phyloP scores from a whole-genome alignment of 2,888 invertebrate genomes.

The Muschampia plurimacula region DNA sequence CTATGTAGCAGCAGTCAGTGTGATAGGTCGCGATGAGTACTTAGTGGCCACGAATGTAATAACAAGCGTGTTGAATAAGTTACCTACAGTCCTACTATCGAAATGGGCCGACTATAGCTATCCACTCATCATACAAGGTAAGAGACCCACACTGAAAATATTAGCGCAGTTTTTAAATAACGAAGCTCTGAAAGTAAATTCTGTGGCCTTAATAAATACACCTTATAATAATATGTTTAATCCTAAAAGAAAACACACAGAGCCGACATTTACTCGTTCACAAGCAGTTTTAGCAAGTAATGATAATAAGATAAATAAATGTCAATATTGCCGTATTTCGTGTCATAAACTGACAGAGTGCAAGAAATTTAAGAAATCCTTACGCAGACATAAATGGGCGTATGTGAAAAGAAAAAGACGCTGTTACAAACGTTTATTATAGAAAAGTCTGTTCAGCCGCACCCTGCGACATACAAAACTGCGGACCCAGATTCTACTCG shows the following conservation, averaged over 20 bases:
- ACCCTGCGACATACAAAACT: neutral
- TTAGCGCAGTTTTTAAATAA: neutral
- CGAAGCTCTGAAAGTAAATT: no score
- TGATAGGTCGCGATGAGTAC: neutral
- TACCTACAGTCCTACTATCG: slow-evolving; percentile 4
- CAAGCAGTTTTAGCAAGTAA: neutral
- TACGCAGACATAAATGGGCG: neutral
- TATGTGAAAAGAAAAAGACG: neutral
- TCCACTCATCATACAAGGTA: neutral
- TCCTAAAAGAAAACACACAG: neutral
- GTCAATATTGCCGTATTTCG: neutral
- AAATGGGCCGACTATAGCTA: slow-evolving; percentile 5
- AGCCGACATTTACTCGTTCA: neutral
- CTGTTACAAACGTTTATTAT: slow-evolving; percentile 1
- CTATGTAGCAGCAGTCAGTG: neutral
- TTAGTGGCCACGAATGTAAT: neutral
- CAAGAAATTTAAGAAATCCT: neutral
- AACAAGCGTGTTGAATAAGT: slow-evolving; percentile 1
- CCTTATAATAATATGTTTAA: neutral
- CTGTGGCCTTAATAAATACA: neutral
- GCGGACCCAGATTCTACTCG: neutral
- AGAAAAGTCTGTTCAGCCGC: neutral
- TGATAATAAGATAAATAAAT: neutral
- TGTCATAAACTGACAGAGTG: slow-evolving; percentile 3
- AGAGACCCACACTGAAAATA: neutral